Percentiles rank a stretch among this genome's conserved stretches.
phyloP scores from a whole-genome alignment of 2,888 invertebrate species.

The Panzeria rudis region DNA sequence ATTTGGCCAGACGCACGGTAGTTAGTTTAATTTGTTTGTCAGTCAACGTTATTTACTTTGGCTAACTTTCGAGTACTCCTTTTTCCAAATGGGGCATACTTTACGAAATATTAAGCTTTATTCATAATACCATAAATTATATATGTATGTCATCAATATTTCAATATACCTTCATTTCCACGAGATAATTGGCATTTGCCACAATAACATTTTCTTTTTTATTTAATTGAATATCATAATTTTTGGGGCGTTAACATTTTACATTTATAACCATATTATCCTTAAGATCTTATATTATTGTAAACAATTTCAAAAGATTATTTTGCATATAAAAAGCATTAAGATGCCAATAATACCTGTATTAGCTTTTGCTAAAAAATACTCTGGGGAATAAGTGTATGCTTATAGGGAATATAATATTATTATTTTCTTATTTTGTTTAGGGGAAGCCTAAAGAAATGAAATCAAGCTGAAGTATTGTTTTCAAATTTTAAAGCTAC shows the following conservation, averaged over 20 bases:
- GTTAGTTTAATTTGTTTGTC: too few species aligned
- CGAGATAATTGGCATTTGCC: background rate
- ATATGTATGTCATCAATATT: slow-evolving; percentile 1
- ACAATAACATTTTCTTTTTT: background rate
- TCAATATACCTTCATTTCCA: background rate
- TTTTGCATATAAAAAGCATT: slow-evolving; percentile 7
- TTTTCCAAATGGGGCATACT: too few species aligned
- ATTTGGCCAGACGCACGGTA: too few species aligned
- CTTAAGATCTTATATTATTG: slow-evolving; percentile 14
- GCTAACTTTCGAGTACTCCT: too few species aligned
- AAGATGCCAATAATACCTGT: background rate
- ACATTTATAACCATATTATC: slow-evolving; percentile 19
- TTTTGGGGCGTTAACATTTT: slow-evolving; percentile 5
- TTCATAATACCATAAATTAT: background rate
- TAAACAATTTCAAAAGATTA: background rate
- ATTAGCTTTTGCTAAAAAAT: background rate
- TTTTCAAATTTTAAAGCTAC: too few species aligned
- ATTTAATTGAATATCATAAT: slow-evolving; percentile 24
- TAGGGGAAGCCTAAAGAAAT: background rate
- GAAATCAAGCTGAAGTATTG: background rate
- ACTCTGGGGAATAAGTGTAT: background rate
- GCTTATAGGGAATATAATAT: background rate
- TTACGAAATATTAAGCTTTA: background rate
- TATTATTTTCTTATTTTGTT: background rate
- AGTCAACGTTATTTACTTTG: too few species aligned